Evolutionary conservation across 2,113 vertebrate genomes (phyloP).

Genomic region (Naja naja): DNA sequence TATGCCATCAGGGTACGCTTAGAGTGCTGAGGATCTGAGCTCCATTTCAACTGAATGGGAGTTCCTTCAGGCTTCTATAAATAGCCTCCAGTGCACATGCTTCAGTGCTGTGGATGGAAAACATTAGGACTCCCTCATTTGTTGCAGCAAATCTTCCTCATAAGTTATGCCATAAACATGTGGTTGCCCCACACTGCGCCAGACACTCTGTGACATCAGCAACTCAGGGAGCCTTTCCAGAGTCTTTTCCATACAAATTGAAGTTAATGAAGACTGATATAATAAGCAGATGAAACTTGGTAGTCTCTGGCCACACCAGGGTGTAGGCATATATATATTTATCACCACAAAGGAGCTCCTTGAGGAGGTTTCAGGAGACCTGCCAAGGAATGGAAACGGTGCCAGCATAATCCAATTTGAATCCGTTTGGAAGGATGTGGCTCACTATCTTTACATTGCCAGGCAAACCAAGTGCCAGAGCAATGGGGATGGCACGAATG

Average conservation of each 20-base stretch:
- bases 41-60: conserved; percentile 29
- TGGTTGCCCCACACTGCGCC: accelerated
- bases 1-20: background rate
- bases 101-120: conserved; percentile 22
- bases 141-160: background rate
- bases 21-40: conserved; percentile 16
- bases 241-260: background rate
- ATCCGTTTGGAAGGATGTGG: conserved; percentile 23
- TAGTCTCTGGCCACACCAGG: background rate
- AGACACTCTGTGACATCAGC: background rate
- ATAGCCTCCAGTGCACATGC: conserved; percentile 6
- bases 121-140: conserved; percentile 33
- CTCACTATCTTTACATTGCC: background rate
- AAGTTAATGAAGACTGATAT: background rate
- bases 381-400: conserved; percentile 14
- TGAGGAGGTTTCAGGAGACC: conserved; percentile 25
- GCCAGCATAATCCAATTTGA: conserved; percentile 21
- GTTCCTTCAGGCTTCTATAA: conserved; percentile 33
- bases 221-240: background rate
- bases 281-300: background rate
- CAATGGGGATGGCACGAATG: background rate
- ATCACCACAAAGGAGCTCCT: conserved; percentile 26
- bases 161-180: conserved; percentile 17
- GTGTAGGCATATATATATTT: background rate
- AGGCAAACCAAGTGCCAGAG: background rate